These are phyloP conservation scores for Threskiornis aethiopicus DNA, from an alignment of 2,797 vertebrate species.

Conservation along the genomic window DNA sequence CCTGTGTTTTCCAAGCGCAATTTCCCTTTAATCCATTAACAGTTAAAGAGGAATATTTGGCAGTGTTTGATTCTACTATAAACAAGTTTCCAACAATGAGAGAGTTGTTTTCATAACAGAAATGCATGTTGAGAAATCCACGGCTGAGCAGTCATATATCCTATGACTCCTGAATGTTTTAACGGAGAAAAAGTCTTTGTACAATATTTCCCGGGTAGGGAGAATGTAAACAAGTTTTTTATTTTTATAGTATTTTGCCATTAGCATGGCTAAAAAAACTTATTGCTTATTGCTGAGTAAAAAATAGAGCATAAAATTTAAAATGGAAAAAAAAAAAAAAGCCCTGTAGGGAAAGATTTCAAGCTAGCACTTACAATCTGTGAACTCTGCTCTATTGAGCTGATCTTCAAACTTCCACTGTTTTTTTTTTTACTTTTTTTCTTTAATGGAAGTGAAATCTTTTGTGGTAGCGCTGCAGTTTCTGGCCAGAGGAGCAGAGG, in stretches of 20 bases:
- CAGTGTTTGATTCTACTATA: constrained; percentile 29
- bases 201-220: neutral
- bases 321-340: neutral
- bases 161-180: neutral
- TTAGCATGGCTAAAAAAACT: neutral
- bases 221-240: neutral
- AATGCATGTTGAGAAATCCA: neutral
- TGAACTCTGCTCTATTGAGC: neutral
- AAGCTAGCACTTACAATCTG: neutral
- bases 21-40: neutral
- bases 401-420: neutral
- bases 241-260: neutral
- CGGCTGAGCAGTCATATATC: neutral
- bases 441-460: neutral
- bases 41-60: constrained; percentile 7
- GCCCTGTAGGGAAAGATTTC: neutral
- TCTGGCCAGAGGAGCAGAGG: neutral
- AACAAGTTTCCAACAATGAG: constrained; percentile 37
- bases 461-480: neutral
- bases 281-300: neutral
- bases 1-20: neutral
- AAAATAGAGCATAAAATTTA: neutral
- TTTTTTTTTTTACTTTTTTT: neutral
- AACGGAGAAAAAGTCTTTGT: neutral
- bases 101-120: constrained; percentile 67